phyloP scores from a whole-genome alignment of 2,797 vertebrate genomes.

The Chelon auratus region DNA sequence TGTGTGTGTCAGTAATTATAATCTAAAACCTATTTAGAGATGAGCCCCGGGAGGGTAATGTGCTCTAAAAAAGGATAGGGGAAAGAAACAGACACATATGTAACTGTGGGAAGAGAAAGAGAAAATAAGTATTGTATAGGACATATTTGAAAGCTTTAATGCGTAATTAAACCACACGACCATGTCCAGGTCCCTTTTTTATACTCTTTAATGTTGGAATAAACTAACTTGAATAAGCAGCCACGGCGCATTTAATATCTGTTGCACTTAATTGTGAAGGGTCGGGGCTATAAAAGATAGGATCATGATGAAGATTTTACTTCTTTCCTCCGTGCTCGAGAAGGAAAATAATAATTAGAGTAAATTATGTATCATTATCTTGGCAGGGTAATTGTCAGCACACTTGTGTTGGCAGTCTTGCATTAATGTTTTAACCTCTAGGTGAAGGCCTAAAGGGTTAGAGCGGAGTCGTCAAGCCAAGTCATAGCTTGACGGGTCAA shows the following conservation, averaged over 20 bases:
- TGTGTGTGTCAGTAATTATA: slow-evolving; percentile 36
- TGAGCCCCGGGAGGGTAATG: background rate
- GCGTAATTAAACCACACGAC: slow-evolving; percentile 11
- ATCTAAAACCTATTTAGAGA: slow-evolving; percentile 34
- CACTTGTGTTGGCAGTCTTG: slow-evolving; percentile 11
- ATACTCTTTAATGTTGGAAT: slow-evolving; percentile 3
- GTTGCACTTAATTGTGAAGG: slow-evolving; percentile 8
- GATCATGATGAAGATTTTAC: slow-evolving; percentile 36
- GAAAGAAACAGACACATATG: slow-evolving; percentile 1
- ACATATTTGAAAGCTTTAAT: slow-evolving; percentile 1
- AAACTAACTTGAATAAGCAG: slow-evolving; percentile 24
- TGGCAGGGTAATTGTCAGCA: slow-evolving; percentile 38
- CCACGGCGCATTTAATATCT: slow-evolving; percentile 12
- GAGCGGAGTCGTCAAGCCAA: slow-evolving; percentile 10
- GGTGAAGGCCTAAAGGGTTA: background rate
- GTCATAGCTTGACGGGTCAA: slow-evolving; percentile 16
- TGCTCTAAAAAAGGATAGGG: background rate
- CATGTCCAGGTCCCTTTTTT: background rate
- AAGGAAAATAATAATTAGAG: slow-evolving; percentile 55
- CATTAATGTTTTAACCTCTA: slow-evolving; percentile 33
- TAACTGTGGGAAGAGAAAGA: background rate
- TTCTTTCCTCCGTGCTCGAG: background rate
- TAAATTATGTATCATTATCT: slow-evolving; percentile 65
- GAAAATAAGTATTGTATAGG: slow-evolving; percentile 5
- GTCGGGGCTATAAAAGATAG: slow-evolving; percentile 27